Evolutionary conservation across 2,113 vertebrate genomes (phyloP).

Genomic region (Nipponia nippon): DNA sequence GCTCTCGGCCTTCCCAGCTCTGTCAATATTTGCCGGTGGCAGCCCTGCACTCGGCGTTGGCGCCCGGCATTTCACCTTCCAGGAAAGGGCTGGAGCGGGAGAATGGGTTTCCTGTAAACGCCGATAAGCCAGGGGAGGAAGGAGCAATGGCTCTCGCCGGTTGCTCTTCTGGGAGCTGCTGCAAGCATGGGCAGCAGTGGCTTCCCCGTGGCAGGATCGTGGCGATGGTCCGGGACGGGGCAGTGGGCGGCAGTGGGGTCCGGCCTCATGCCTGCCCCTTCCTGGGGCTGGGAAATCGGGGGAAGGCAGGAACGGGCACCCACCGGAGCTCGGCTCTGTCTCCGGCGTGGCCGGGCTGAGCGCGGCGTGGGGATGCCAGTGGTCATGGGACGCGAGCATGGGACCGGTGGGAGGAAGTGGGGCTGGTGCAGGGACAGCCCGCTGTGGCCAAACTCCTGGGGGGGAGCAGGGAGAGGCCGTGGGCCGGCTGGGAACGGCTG

Average conservation of each 20-base stretch:
- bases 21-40: conserved; percentile 42
- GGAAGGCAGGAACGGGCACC: not conserved
- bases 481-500: not conserved
- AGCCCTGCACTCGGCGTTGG: not conserved
- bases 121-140: not conserved
- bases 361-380: accelerated
- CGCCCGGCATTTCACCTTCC: not conserved
- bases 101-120: not conserved
- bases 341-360: accelerated
- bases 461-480: not conserved
- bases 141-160: accelerated
- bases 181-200: accelerated
- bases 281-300: accelerated
- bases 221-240: accelerated
- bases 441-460: accelerated
- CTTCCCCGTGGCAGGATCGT: accelerated
- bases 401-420: not conserved
- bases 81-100: conserved; percentile 28
- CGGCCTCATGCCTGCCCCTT: not conserved
- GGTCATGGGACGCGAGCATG: not conserved
- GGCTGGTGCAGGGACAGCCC: not conserved
- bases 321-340: accelerated
- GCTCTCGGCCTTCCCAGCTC: not conserved
- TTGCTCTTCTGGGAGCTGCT: no score
- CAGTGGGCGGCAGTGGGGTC: accelerated